Percentiles rank a stretch among this genome's conserved stretches.
These are phyloP conservation scores for Diloba caeruleocephala DNA, from an alignment of 2,888 invertebrate genomes.

Conservation along the genomic window DNA sequence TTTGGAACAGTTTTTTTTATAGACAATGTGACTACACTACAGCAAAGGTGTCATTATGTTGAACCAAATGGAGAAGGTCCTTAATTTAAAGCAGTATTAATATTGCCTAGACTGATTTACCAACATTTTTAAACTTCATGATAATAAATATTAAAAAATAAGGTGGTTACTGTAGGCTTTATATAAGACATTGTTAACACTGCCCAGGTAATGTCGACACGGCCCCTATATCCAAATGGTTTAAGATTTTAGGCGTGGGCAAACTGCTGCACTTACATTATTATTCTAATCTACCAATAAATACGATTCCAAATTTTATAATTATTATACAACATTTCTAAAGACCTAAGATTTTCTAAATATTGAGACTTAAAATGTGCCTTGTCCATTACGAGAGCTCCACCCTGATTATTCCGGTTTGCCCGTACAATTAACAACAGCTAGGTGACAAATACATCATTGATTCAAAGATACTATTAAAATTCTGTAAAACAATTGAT, in stretches of 20 bases:
- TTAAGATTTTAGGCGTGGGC: conserved; percentile 9
- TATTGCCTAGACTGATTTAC: conserved; percentile 11
- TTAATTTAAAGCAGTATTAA: conserved; percentile 30
- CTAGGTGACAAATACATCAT: conserved; percentile 4
- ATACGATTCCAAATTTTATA: conserved; percentile 49
- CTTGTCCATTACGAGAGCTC: conserved; percentile 43
- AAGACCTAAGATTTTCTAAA: conserved; percentile 43
- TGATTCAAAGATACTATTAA: conserved; percentile 6
- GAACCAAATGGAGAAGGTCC: conserved; percentile 33
- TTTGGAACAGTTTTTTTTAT: conserved; percentile 59
- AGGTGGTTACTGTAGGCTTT: not conserved
- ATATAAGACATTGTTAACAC: conserved; percentile 5
- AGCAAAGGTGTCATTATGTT: not conserved
- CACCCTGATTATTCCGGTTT: conserved; percentile 53
- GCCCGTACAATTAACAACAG: conserved; percentile 35
- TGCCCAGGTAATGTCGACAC: conserved; percentile 23
- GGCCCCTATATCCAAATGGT: conserved; percentile 14
- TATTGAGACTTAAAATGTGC: conserved; percentile 52
- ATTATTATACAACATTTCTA: conserved; percentile 36
- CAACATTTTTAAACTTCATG: not conserved
- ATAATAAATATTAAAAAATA: not conserved
- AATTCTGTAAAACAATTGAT: conserved; percentile 4
- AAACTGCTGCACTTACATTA: conserved; percentile 29
- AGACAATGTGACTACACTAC: conserved; percentile 54
- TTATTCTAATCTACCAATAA: conserved; percentile 47